These are phyloP conservation scores for Tympanuchus pallidicinctus DNA, from an alignment of 2,113 vertebrate genomes.

Conservation along the genomic window DNA sequence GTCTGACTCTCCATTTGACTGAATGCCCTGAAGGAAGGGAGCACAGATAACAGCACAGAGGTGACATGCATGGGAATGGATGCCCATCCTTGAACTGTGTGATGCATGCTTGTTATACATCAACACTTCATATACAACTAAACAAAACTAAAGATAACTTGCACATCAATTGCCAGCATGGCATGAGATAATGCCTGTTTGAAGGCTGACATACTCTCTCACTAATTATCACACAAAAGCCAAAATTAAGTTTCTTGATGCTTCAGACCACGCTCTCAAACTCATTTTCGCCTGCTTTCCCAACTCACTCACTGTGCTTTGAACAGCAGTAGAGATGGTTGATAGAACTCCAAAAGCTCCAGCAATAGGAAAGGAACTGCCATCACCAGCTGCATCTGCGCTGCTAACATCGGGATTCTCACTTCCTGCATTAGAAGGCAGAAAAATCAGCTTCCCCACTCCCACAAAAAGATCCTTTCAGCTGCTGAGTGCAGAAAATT, in stretches of 20 bases:
- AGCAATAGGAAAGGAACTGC: constrained; percentile 67
- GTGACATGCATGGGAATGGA: background rate
- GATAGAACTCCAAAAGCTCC: constrained; percentile 91
- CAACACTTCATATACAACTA: background rate
- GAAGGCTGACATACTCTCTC: background rate
- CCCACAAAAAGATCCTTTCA: background rate
- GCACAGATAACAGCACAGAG: background rate
- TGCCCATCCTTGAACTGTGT: no score
- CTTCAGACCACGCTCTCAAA: background rate
- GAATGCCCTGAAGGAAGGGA: background rate
- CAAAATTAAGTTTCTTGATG: background rate
- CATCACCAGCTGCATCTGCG: constrained; percentile 47
- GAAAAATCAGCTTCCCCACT: background rate
- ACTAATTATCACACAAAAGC: background rate
- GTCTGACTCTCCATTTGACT: background rate
- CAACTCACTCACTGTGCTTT: constrained; percentile 90
- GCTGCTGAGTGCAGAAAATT: background rate
- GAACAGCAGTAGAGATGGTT: constrained; percentile 90
- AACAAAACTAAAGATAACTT: background rate
- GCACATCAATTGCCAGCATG: background rate
- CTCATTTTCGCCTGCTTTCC: background rate
- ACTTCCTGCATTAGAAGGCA: constrained; percentile 61
- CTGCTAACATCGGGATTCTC: constrained; percentile 19
- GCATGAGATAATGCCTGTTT: background rate
- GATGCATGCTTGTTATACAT: background rate